Evolutionary conservation across 2,888 invertebrate species (phyloP).

Genomic region (Harpalus rubripes): DNA sequence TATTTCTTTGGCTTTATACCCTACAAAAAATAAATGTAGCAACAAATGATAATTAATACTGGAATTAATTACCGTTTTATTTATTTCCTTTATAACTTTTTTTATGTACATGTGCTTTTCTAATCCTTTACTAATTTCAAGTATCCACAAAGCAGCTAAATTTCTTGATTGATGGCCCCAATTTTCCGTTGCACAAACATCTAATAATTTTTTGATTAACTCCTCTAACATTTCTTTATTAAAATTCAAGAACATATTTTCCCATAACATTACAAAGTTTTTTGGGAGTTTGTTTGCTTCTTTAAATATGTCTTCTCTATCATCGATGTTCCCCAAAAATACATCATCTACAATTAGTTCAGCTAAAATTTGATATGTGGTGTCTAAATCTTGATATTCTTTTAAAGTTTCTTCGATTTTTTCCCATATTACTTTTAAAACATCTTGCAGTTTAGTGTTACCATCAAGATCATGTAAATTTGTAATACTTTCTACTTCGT

Average conservation of each 20-base stretch:
- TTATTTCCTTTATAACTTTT: constrained; percentile 68
- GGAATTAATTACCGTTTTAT: constrained; percentile 67
- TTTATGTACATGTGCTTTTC: constrained; percentile 70
- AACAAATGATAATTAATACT: constrained; percentile 70
- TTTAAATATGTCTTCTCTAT: constrained; percentile 67
- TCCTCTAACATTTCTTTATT: constrained; percentile 78
- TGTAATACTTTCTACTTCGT: constrained; percentile 76
- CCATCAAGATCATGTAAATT: constrained; percentile 23
- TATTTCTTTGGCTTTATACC: constrained; percentile 72
- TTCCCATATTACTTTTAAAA: constrained; percentile 59
- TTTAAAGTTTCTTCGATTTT: constrained; percentile 66
- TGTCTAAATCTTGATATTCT: constrained; percentile 59
- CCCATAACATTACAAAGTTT: constrained; percentile 77
- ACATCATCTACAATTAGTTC: constrained; percentile 73
- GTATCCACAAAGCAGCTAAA: constrained; percentile 73
- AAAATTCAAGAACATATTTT: constrained; percentile 79
- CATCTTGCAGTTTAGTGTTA: constrained; percentile 51
- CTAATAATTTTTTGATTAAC: constrained; percentile 74
- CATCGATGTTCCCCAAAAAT: constrained; percentile 73
- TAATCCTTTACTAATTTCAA: constrained; percentile 71
- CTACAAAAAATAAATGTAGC: constrained; percentile 67
- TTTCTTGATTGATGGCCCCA: constrained; percentile 68
- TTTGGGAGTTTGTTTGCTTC: constrained; percentile 71
- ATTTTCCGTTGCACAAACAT: constrained; percentile 68
- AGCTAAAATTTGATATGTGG: constrained; percentile 72